These are phyloP conservation scores for Bovichtus diacanthus DNA, from an alignment of 2,797 vertebrate genomes.

Conservation along the genomic window DNA sequence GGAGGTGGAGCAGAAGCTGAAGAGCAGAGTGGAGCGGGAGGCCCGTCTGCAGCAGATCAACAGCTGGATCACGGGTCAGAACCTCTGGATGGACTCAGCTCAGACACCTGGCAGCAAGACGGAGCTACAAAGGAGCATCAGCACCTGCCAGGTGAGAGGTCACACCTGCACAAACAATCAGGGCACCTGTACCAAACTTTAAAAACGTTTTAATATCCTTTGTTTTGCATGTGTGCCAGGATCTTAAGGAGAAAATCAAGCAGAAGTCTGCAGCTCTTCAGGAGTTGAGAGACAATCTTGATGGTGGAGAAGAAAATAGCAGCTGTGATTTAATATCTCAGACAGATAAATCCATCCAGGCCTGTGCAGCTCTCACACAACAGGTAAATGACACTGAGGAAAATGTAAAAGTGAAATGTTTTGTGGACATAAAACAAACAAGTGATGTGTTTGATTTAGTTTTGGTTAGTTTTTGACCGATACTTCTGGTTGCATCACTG, in stretches of 20 bases:
- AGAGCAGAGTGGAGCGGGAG: slow-evolving; percentile 82
- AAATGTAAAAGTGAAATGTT: background rate
- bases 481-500: background rate
- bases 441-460: background rate
- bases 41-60: slow-evolving; percentile 81
- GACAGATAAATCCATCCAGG: slow-evolving; percentile 33
- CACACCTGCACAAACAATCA: background rate
- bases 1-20: slow-evolving; percentile 83
- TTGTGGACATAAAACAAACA: background rate
- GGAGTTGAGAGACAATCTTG: slow-evolving; percentile 75
- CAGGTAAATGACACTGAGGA: slow-evolving; percentile 52
- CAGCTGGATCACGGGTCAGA: slow-evolving; percentile 87
- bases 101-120: slow-evolving; percentile 81
- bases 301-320: slow-evolving; percentile 16
- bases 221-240: slow-evolving; percentile 69
- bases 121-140: slow-evolving; percentile 80
- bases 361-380: slow-evolving; percentile 56
- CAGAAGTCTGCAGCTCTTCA: slow-evolving; percentile 79
- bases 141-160: slow-evolving; percentile 85
- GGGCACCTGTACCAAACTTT: background rate
- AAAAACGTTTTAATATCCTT: no score
- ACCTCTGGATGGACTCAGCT: slow-evolving; percentile 79
- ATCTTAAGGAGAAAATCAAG: slow-evolving; percentile 83
- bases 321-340: slow-evolving; percentile 37
- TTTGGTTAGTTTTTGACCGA: background rate